These are phyloP conservation scores for Sarcophaga caerulescens DNA, from an alignment of 2,888 invertebrate genomes.

Conservation along the genomic window DNA sequence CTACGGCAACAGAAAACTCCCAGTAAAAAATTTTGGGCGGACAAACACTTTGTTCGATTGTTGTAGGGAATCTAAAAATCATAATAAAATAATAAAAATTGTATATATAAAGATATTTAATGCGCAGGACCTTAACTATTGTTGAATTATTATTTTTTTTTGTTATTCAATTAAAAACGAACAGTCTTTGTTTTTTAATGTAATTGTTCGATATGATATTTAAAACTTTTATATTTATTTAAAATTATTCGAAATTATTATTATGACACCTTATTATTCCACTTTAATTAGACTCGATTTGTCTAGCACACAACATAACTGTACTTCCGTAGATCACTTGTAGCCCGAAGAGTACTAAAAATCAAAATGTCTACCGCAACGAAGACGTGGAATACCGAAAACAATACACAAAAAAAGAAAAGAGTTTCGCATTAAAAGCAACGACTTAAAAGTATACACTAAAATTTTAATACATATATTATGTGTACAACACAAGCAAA, in stretches of 20 bases:
- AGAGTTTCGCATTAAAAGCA: neutral
- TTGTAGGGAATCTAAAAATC: too few relatives aligned
- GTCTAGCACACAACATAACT: constrained; percentile 36
- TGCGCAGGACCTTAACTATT: constrained; percentile 18
- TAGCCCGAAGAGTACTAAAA: constrained; percentile 42
- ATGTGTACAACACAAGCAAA: too few relatives aligned
- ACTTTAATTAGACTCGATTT: neutral
- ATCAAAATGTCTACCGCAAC: constrained; percentile 57
- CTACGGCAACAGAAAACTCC: too few relatives aligned
- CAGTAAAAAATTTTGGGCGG: too few relatives aligned
- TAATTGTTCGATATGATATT: too few relatives aligned
- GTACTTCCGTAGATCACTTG: constrained; percentile 65
- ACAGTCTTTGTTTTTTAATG: too few relatives aligned
- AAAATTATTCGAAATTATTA: too few relatives aligned
- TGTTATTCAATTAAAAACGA: too few relatives aligned
- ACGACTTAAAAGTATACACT: constrained; percentile 7
- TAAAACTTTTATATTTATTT: too few relatives aligned
- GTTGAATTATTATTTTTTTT: neutral
- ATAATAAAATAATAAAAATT: too few relatives aligned
- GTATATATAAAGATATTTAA: neutral
- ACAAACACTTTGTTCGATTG: too few relatives aligned
- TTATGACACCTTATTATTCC: neutral
- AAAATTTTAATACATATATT: constrained; percentile 20
- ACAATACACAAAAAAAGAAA: constrained; percentile 9
- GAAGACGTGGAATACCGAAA: constrained; percentile 9